These are phyloP conservation scores for Drosophila histrio DNA, from an alignment of 2,888 invertebrate species.

Conservation along the genomic window DNA sequence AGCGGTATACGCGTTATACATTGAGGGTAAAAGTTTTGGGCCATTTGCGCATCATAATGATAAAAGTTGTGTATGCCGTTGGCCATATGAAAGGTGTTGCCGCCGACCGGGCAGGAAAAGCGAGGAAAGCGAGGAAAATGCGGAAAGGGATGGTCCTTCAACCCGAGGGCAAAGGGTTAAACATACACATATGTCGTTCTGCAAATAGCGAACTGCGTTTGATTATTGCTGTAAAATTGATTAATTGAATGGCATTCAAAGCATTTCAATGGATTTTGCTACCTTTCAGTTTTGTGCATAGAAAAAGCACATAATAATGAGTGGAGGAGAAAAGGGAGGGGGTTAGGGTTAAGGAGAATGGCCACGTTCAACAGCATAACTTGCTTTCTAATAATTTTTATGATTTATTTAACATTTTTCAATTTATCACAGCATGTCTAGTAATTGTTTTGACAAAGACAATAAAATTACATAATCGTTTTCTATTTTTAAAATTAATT, in stretches of 20 bases:
- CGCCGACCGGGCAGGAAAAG: background rate
- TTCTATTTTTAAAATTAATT: too few species aligned
- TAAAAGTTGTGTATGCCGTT: constrained; percentile 68
- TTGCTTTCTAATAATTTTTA: too few species aligned
- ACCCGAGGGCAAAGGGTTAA: constrained; percentile 5
- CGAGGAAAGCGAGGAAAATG: background rate
- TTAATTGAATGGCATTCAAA: constrained; percentile 22
- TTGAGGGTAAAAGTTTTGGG: constrained; percentile 54
- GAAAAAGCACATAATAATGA: constrained; percentile 9
- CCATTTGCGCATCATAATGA: constrained; percentile 79
- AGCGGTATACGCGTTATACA: constrained; percentile 26
- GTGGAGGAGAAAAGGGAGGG: constrained; percentile 1
- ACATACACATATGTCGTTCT: background rate
- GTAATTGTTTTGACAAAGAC: too few species aligned
- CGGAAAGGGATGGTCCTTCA: background rate
- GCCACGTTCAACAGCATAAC: too few species aligned
- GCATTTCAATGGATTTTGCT: constrained; percentile 22
- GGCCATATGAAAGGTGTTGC: constrained; percentile 41
- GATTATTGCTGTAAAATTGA: constrained; percentile 32
- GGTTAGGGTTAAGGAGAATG: too few species aligned
- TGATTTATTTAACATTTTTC: too few species aligned
- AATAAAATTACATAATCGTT: too few species aligned
- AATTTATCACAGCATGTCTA: too few species aligned
- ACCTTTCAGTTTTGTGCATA: background rate
- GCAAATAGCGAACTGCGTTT: constrained; percentile 24